Conservation (phyloP, 2,113 vertebrate species). For the Pelecanus crispus region DNA sequence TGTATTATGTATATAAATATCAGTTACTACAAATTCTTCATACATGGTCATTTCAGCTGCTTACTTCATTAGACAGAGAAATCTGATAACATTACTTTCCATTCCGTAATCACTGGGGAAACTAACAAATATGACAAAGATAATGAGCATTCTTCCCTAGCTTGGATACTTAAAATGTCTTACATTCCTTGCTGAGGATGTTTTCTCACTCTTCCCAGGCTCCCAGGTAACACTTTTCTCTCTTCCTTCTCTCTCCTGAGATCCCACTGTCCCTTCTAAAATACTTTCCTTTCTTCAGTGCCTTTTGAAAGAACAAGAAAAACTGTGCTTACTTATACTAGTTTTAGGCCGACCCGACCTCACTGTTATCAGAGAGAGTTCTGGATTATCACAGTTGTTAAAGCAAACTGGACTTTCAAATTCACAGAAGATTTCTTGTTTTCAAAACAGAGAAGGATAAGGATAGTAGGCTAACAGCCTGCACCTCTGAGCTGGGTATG, state of each 20-base stretch:
- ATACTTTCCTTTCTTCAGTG: background rate
- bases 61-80: background rate
- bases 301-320: background rate
- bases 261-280: background rate
- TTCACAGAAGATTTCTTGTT: background rate
- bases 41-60: background rate
- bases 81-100: background rate
- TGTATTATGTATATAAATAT: background rate
- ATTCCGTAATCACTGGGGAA: background rate
- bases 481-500: background rate
- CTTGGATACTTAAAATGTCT: background rate
- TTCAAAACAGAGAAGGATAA: background rate
- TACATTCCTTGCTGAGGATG: background rate
- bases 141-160: background rate
- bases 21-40: background rate
- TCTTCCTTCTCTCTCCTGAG: background rate
- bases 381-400: background rate
- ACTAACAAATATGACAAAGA: background rate
- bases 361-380: background rate
- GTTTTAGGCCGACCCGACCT: background rate
- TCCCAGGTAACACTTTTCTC: background rate
- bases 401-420: background rate
- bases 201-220: background rate
- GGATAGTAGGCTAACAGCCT: background rate
- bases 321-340: background rate